Evolutionary conservation across 2,888 invertebrate genomes (phyloP), one percentile per base, ranked within the genome.

Genomic region (Spialia ferax): DNA sequence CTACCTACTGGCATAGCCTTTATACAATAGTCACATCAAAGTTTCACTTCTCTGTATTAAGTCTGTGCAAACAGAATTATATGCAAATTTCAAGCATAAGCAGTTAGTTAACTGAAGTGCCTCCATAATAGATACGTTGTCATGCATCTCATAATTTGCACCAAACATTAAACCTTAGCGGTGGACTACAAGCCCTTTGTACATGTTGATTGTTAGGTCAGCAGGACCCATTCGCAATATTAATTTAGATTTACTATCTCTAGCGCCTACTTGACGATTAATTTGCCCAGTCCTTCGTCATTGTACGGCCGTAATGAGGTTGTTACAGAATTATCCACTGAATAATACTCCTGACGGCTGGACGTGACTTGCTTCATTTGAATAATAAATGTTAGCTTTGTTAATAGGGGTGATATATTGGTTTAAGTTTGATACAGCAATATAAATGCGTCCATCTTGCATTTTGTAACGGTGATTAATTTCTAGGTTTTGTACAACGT

Each of bases 181-280:
- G 42, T 35, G 8, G 22, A 55, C 77, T 77, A 77, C 73, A 74
- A 75, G 85, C 84, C 87, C 87, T 87, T 85, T 86, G 84, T 83
- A 78, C 81, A 74, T 70, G 71, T 70, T 80, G 84, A 83, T 85
- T 86, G 87, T 84, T 82, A 80, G 88, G 87, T 89, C 88, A 89
- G 78, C 80, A 74, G 80, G 77, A 88, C 89, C 88, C 84, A 87
- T 85, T 86, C 87, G 81, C 73, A 78, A 84, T 87, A 89, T 89
- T 88, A 85, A 89, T 87, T 87, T 85, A 89, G 84, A 88, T 89
- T 83, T 84, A 84, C 84, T 83, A 87, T 88, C 86, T 82, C 78
- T 69, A 74, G 73, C 75, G 74, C 75, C 75, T 76, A 79, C 77
- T 75, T 61, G 74, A 74, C 77, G 77, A 82, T 82, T 87, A 86